phyloP scores from a whole-genome alignment of 2,888 invertebrate species.

The Selenia dentaria region DNA sequence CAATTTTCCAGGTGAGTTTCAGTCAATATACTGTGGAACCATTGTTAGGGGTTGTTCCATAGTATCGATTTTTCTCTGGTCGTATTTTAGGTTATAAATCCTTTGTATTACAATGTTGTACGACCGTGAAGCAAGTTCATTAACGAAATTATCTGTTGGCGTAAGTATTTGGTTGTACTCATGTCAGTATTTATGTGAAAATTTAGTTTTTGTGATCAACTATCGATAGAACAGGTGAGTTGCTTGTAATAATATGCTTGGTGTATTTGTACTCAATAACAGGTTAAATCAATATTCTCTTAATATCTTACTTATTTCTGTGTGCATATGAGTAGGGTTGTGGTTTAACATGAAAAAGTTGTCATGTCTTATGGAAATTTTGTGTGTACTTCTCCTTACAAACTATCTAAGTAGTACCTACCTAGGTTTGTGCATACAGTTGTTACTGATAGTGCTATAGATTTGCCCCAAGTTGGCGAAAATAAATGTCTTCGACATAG shows the following conservation, averaged over 20 bases:
- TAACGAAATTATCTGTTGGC: slow-evolving; percentile 60
- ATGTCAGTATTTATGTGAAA: slow-evolving; percentile 63
- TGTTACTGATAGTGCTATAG: too few species aligned
- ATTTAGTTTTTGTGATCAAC: slow-evolving; percentile 45
- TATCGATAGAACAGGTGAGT: slow-evolving; percentile 23
- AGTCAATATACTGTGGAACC: slow-evolving; percentile 48
- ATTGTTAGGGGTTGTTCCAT: slow-evolving; percentile 61
- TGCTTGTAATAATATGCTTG: neutral
- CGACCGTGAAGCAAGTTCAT: slow-evolving; percentile 59
- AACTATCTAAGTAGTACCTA: too few species aligned
- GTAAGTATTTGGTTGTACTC: slow-evolving; percentile 51
- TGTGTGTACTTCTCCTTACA: too few species aligned
- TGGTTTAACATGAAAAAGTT: too few species aligned
- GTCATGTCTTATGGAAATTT: too few species aligned
- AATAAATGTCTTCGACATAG: too few species aligned
- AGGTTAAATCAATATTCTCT: slow-evolving; percentile 8
- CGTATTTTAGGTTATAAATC: slow-evolving; percentile 76
- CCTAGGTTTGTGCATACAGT: too few species aligned
- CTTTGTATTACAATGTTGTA: slow-evolving; percentile 66
- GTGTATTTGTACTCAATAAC: neutral
- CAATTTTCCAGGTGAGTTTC: slow-evolving; percentile 73
- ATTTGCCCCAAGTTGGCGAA: too few species aligned
- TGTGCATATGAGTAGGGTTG: neutral
- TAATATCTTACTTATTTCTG: neutral
- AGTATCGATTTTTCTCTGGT: slow-evolving; percentile 77